Percentiles rank a stretch among this genome's conserved stretches.
Conservation (phyloP, 2,113 vertebrate genomes). For the Scortum barcoo region DNA sequence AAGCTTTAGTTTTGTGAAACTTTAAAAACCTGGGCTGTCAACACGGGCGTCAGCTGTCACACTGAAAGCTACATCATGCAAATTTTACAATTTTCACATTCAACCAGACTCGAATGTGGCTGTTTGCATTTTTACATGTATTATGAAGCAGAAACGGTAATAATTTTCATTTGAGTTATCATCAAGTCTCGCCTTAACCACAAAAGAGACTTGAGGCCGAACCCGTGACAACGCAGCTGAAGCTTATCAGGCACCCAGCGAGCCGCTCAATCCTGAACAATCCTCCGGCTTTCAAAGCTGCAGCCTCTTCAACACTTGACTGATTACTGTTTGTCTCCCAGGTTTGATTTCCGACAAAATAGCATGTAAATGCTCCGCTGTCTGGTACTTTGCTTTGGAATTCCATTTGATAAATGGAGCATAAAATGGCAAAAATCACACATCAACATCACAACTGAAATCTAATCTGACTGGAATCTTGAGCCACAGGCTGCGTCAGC, state of each 20-base stretch:
- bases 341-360: conserved; percentile 58
- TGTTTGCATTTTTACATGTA: neutral
- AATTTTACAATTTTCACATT: conserved; percentile 10
- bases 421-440: conserved; percentile 34
- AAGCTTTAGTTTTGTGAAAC: conserved; percentile 28
- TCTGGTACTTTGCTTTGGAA: conserved; percentile 7
- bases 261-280: conserved; percentile 15
- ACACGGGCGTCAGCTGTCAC: conserved; percentile 24
- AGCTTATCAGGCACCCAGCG: neutral
- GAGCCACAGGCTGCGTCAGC: neutral
- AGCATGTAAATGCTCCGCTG: conserved; percentile 28
- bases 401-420: conserved; percentile 40
- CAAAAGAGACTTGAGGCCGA: neutral
- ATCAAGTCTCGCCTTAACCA: conserved; percentile 17
- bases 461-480: conserved; percentile 26
- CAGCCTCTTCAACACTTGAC: conserved; percentile 39
- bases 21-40: neutral
- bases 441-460: neutral
- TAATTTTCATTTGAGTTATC: neutral
- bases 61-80: conserved; percentile 6
- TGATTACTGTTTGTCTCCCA: conserved; percentile 55
- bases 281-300: conserved; percentile 21
- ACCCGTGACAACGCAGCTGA: neutral
- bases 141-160: conserved; percentile 3
- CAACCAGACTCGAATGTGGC: neutral